These are phyloP conservation scores for Rynchops niger DNA, from an alignment of 2,113 vertebrate species.

Conservation along the genomic window DNA sequence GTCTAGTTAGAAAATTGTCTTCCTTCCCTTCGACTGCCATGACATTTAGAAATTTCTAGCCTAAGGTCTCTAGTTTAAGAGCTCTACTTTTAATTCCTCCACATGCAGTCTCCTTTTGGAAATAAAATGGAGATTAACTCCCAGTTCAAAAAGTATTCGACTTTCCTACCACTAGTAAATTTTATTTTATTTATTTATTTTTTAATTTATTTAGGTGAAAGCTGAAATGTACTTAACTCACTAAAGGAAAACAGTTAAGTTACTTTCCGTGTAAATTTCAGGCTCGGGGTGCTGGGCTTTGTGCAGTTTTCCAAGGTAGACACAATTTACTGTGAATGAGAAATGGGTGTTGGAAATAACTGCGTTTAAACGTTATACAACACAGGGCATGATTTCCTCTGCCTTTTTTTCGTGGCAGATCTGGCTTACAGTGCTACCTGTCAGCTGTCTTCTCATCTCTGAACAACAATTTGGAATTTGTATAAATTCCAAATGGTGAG, in stretches of 20 bases:
- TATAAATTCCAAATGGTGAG: background rate
- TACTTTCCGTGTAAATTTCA: background rate
- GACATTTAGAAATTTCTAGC: background rate
- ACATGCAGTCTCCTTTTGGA: background rate
- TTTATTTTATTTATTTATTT: background rate
- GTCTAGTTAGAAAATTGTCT: background rate
- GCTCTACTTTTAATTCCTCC: background rate
- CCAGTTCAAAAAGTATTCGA: background rate
- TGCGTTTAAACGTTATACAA: background rate
- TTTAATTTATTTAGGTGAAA: background rate
- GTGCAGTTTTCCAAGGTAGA: background rate
- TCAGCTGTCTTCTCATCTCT: background rate
- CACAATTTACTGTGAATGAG: background rate
- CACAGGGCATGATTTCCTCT: background rate
- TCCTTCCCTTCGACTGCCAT: background rate
- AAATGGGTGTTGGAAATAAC: background rate
- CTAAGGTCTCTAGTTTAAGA: background rate
- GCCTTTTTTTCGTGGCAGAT: background rate
- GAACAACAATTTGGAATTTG: background rate
- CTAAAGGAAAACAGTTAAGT: background rate
- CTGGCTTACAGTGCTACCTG: background rate
- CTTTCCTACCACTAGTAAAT: background rate
- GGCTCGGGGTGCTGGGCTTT: background rate
- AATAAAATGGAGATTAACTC: background rate
- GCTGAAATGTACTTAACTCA: background rate